Conservation (phyloP, 2,113 vertebrate species). For the Psittacara wagleri region DNA sequence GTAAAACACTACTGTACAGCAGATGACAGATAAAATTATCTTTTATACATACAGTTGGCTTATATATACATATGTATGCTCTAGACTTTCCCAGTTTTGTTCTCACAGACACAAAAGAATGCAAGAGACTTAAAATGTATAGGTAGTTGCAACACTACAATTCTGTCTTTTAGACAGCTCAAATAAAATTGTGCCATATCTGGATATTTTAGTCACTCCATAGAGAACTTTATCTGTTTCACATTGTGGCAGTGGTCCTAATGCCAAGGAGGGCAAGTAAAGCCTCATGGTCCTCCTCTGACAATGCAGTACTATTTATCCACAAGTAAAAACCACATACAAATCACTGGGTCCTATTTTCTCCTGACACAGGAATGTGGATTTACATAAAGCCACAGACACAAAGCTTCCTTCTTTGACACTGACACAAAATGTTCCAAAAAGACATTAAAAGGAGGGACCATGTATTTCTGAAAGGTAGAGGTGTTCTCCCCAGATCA, state of each 20-base stretch:
- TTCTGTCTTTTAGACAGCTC: not conserved
- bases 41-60: slow-evolving; percentile 11
- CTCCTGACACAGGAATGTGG: not conserved
- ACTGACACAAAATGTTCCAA: not conserved
- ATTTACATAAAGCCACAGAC: not conserved
- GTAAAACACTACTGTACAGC: slow-evolving; percentile 1
- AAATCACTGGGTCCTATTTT: not conserved
- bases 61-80: not conserved
- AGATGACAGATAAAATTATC: slow-evolving; percentile 20
- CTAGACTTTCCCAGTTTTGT: not conserved
- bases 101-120: not conserved
- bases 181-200: not conserved
- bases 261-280: not conserved
- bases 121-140: slow-evolving; percentile 25
- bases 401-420: not conserved
- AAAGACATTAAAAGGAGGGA: not conserved
- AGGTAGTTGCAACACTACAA: not conserved
- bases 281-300: not conserved
- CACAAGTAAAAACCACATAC: not conserved
- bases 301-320: not conserved
- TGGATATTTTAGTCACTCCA: not conserved
- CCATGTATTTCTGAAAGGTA: not conserved
- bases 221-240: not conserved
- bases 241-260: not conserved
- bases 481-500: not conserved